Evolutionary conservation across 2,888 invertebrate species (phyloP).

Genomic region (Nomada lathburiana): DNA sequence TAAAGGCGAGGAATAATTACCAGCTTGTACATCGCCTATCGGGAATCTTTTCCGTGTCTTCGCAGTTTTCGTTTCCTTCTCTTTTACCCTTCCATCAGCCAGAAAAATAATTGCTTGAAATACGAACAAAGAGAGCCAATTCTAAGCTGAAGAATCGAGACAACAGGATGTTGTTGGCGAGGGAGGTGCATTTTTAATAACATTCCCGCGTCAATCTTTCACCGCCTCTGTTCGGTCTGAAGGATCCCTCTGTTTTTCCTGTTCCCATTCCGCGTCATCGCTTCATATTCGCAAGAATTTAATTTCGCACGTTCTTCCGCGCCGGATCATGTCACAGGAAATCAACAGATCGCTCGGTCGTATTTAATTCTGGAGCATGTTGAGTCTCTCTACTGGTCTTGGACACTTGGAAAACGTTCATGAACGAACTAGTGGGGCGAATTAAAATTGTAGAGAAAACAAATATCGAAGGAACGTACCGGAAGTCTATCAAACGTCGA

Average conservation of each 20-base stretch:
- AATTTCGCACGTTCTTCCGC: conserved; percentile 68
- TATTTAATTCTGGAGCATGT: conserved; percentile 17
- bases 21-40: background rate
- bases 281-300: conserved; percentile 74
- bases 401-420: conserved; percentile 26
- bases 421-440: background rate
- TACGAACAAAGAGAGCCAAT: background rate
- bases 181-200: conserved; percentile 50
- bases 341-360: conserved; percentile 42
- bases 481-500: background rate
- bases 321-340: conserved; percentile 44
- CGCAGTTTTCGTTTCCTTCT: background rate
- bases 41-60: background rate
- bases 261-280: conserved; percentile 38
- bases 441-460: background rate
- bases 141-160: background rate
- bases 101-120: conserved; percentile 2
- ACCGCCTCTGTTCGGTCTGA: conserved; percentile 4
- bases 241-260: conserved; percentile 4
- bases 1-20: background rate
- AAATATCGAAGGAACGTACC: background rate
- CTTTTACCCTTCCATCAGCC: background rate
- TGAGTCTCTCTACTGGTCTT: conserved; percentile 20
- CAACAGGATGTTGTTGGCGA: background rate
- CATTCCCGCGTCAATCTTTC: conserved; percentile 55